A percentile compares a stretch with the other conserved stretches of the same genome.
Conservation (phyloP, 2,888 invertebrate species). For the Malacosoma neustria region DNA sequence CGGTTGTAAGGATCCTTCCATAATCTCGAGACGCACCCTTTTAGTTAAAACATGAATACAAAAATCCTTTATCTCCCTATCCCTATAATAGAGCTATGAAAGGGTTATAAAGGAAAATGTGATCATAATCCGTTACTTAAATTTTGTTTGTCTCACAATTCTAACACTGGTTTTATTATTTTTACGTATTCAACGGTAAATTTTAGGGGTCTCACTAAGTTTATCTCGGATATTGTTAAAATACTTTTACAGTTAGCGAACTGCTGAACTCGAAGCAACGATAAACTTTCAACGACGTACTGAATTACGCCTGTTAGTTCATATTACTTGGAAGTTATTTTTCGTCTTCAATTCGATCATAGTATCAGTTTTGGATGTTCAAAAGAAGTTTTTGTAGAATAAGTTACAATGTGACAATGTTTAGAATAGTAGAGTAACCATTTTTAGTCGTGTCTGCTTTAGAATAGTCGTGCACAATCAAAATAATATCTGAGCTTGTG, state of each 20-base stretch:
- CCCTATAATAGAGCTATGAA: slow-evolving; percentile 36
- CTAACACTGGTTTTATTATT: slow-evolving; percentile 15
- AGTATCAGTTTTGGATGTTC: too few species aligned
- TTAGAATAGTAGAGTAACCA: too few species aligned
- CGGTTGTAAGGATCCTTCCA: slow-evolving; percentile 23
- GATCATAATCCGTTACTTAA: slow-evolving; percentile 52
- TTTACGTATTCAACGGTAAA: neutral
- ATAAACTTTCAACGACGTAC: neutral
- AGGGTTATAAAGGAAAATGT: slow-evolving; percentile 52
- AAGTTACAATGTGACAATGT: too few species aligned
- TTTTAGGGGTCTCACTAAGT: neutral
- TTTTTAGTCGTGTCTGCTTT: too few species aligned
- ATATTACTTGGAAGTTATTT: neutral
- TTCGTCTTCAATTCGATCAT: too few species aligned
- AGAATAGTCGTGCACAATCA: too few species aligned
- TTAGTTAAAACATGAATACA: slow-evolving; percentile 44
- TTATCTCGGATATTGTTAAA: neutral
- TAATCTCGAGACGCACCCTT: slow-evolving; percentile 37
- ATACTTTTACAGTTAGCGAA: neutral
- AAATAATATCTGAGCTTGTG: too few species aligned
- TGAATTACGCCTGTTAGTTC: neutral
- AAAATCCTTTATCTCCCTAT: slow-evolving; percentile 33
- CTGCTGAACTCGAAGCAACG: neutral
- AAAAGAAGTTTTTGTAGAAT: too few species aligned
- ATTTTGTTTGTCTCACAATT: slow-evolving; percentile 44